Percentiles rank a stretch among this genome's conserved stretches.
These are phyloP conservation scores for Mastomys coucha DNA, from an alignment of 2,113 vertebrate genomes.

Conservation along the genomic window DNA sequence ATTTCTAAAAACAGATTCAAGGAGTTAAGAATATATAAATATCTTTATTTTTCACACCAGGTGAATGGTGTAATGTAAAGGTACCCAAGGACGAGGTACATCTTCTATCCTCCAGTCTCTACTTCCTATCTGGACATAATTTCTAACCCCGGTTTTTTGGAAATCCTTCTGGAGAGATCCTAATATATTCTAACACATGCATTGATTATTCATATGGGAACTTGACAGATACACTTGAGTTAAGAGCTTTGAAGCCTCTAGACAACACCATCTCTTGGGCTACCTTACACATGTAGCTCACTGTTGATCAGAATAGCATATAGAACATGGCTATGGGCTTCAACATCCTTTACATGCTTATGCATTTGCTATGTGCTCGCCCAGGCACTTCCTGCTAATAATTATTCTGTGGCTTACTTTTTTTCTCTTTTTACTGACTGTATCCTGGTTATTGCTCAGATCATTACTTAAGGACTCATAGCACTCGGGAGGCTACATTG, in stretches of 20 bases:
- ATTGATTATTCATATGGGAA: not conserved
- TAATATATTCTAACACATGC: not conserved
- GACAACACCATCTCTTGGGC: not conserved
- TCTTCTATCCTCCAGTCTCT: accelerated
- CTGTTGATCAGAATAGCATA: not conserved
- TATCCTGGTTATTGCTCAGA: not conserved
- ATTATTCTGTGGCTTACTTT: not conserved
- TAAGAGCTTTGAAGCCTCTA: not conserved
- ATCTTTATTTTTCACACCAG: constrained; percentile 5
- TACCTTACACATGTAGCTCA: not conserved
- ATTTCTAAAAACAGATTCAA: not conserved
- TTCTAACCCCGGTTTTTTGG: not conserved
- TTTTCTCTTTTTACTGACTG: constrained; percentile 18
- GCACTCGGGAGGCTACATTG: not conserved
- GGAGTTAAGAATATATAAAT: constrained; percentile 1
- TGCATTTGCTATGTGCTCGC: not conserved
- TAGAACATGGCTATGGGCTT: not conserved
- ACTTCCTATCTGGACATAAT: not conserved
- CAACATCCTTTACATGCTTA: not conserved
- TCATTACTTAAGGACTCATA: not conserved
- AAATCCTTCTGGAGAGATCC: not conserved
- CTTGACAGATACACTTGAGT: not conserved
- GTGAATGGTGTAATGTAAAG: not conserved
- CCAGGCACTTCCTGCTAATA: not conserved
- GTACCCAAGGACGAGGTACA: not conserved